phyloP scores from a whole-genome alignment of 2,113 vertebrate genomes.

The Pomatostomus ruficeps region DNA sequence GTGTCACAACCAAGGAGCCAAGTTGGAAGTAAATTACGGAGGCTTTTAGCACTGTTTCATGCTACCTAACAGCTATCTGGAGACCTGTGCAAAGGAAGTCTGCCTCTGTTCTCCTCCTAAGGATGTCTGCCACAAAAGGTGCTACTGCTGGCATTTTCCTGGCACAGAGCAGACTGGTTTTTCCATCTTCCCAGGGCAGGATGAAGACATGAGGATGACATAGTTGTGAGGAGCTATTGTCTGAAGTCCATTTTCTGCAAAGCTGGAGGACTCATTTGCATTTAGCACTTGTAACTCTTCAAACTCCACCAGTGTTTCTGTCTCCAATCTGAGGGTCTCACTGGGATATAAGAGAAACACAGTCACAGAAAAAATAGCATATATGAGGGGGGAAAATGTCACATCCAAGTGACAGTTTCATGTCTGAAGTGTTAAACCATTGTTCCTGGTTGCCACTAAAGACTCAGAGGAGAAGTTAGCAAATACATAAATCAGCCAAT shows the following conservation, averaged over 20 bases:
- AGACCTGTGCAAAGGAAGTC: not conserved
- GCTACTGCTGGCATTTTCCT: not conserved
- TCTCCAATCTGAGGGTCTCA: not conserved
- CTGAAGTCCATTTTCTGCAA: not conserved
- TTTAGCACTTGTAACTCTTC: not conserved
- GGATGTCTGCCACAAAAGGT: not conserved
- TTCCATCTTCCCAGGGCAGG: not conserved
- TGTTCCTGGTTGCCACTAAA: not conserved
- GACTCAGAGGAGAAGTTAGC: not conserved
- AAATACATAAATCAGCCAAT: conserved; percentile 19
- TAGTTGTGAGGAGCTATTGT: not conserved
- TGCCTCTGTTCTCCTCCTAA: not conserved
- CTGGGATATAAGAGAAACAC: not conserved
- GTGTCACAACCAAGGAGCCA: not conserved
- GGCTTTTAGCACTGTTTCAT: not conserved
- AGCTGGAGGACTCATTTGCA: not conserved
- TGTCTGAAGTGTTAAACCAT: not conserved
- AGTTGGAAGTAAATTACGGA: not conserved
- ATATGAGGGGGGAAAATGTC: not conserved
- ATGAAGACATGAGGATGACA: not conserved
- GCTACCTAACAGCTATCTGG: not conserved
- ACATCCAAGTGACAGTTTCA: not conserved
- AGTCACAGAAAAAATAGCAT: not conserved
- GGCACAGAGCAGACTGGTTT: not conserved
- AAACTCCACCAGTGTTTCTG: not conserved